These are phyloP conservation scores for Mugil cephalus DNA, from an alignment of 2,113 vertebrate genomes.

Conservation along the genomic window DNA sequence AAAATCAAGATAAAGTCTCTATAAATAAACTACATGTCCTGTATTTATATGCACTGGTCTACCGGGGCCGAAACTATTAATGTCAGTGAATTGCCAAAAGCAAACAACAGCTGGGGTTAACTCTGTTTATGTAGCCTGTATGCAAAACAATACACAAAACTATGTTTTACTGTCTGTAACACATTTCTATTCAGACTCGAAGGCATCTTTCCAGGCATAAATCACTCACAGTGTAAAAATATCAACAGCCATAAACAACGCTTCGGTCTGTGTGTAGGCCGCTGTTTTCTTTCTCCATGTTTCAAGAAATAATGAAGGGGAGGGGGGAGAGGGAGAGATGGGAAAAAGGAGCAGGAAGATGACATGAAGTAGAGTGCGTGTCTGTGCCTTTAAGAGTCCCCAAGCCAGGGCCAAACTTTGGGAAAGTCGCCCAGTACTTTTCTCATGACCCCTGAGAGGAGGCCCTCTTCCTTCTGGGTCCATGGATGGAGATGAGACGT, in stretches of 20 bases:
- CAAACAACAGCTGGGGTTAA: constrained; percentile 48
- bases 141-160: constrained; percentile 49
- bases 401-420: constrained; percentile 77
- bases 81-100: constrained; percentile 16
- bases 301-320: background rate
- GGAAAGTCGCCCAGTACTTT: constrained; percentile 88
- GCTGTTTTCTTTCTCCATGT: background rate
- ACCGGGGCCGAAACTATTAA: constrained; percentile 12
- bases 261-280: background rate
- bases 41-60: constrained; percentile 14
- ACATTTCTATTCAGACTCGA: constrained; percentile 37
- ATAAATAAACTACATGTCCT: constrained; percentile 23
- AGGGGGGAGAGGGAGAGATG: constrained; percentile 18
- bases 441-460: constrained; percentile 89
- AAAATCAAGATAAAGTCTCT: constrained; percentile 20
- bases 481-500: constrained; percentile 58
- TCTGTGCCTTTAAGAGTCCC: constrained; percentile 77
- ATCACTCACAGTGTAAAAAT: constrained; percentile 28
- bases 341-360: constrained; percentile 13
- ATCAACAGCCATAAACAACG: constrained; percentile 11
- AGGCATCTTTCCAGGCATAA: constrained; percentile 14
- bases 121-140: constrained; percentile 37
- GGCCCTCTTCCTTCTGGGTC: constrained; percentile 72
- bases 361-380: constrained; percentile 17
- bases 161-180: constrained; percentile 47